Evolutionary conservation across 2,888 invertebrate genomes (phyloP), one percentile per base, ranked within the genome.

Genomic region (Lottia gigantea): DNA sequence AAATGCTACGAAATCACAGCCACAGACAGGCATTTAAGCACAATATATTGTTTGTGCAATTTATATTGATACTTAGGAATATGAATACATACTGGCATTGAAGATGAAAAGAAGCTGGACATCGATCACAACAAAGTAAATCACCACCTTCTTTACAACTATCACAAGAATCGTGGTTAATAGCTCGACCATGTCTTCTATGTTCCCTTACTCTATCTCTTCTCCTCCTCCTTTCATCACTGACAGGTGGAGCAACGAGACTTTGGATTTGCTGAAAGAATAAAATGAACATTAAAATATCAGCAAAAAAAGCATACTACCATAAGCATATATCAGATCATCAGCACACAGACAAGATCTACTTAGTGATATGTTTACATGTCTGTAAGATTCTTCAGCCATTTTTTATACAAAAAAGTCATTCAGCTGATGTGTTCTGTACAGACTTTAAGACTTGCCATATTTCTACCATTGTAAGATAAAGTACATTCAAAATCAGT

Each of bases 141-240:
- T 96, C 96, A 2, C 98, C 97, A 46, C 96, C 96, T 90, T 97
- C 97, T 68, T 93, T 92, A 88, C 98, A 98, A 69, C 95, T 94
- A 90, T 97, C 96, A 87, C 98, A 98, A 78, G 93, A 93, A 86
- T 97, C 97, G 86, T 94, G 95, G 89, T 97, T 97, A 31, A 89
- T 84, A 16, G 89, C 81, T 64, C 88, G 82, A 6, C 89, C 88
- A 67, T 86, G 87, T 64, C 87, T 80, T 46, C 87, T 80, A 72
- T 82, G 76, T 87, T 94, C 94, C 19, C 83, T 76, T 8, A 78
- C 74, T 55, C 76, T 63, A 31, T 74, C 81, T 70, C 82, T 74
- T 25, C 84, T 76, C 89, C 90, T 78, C 49, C 78, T 76, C 89
- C 90, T 75, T 67, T 93, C 92, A 68, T 95, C 94, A 81, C 93